Evolutionary conservation across 2,113 vertebrate species (phyloP), one percentile per base, ranked within the genome.

Genomic region (Arizona elegans): DNA sequence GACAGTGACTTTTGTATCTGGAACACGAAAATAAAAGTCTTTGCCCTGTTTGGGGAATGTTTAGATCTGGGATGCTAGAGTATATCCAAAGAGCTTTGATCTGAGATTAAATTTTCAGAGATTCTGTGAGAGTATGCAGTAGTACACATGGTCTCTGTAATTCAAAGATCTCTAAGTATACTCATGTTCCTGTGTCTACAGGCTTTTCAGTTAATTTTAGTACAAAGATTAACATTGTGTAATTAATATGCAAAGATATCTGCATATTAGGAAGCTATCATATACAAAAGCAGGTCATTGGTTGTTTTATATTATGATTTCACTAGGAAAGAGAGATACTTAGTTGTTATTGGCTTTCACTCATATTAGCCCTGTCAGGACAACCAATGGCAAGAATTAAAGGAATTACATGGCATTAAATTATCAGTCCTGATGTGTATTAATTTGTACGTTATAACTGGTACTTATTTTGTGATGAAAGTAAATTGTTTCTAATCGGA

Each of bases 1-100:
- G 81, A 89, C 12, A 17, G 50, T 21, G 47, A 59, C 81, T 93
- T 92, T 94, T 54, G 87, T 91, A 58, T 89, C 89, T 43, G 88
- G 85, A 70, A 52, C 5, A 38, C 88, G 52, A 92, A 65, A 85
- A n/a, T 4, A 89, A 15, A 90, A 70, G 29, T 10, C 5, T 12
- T 23, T 88, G 75, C 70, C 86, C 38, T 24, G 65, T 58, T 92
- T 70, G 91, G 92, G 91, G 53, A 62, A 53, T 91, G 86, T 26
- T 52, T 54, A 81, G 93, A 93, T 58, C 86, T 88, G 38, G 87
- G 43, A 52, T 17, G 3, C 6, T 7, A 43, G 53, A 59, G 54
- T 89, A 38, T 89, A 56, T 85, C 23, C 15, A 8, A 24, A 38
- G 8, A 89, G 29, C 43, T 89, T 38, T 38, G 90, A 93, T 86